phyloP scores from a whole-genome alignment of 1,140 invertebrate genomes.

The Orius insidiosus region DNA sequence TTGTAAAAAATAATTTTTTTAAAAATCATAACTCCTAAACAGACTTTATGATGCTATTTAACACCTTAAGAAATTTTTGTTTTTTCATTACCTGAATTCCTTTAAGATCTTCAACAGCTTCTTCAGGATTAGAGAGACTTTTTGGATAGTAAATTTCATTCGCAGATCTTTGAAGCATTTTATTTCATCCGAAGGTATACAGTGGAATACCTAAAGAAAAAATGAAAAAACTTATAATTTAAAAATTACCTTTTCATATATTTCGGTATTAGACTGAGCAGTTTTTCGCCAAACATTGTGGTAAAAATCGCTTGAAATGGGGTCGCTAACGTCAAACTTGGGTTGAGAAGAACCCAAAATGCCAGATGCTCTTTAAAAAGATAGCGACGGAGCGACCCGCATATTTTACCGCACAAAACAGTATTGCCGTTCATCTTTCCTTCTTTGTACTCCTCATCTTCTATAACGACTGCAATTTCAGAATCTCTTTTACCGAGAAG shows the following conservation, averaged over 20 bases:
- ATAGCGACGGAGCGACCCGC: constrained; percentile 61
- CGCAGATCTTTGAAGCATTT: constrained; percentile 54
- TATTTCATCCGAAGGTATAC: constrained; percentile 65
- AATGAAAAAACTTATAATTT: not conserved
- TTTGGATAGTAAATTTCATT: constrained; percentile 42
- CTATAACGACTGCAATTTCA: constrained; percentile 75
- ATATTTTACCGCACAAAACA: constrained; percentile 69
- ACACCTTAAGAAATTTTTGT: too few relatives aligned
- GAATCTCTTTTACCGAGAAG: constrained; percentile 84
- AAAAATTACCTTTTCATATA: constrained; percentile 64
- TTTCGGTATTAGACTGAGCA: constrained; percentile 62
- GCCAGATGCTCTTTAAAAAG: constrained; percentile 84
- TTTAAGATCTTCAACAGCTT: constrained; percentile 48
- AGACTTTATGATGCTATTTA: too few relatives aligned
- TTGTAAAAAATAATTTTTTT: too few relatives aligned
- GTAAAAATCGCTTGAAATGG: constrained; percentile 58
- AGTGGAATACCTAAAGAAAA: constrained; percentile 49
- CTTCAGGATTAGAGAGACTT: constrained; percentile 43
- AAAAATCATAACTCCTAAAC: too few relatives aligned
- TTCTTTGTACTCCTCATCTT: constrained; percentile 67
- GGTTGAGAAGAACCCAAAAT: constrained; percentile 24
- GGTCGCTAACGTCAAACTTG: constrained; percentile 49
- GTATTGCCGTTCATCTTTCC: constrained; percentile 61
- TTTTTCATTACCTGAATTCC: constrained; percentile 39
- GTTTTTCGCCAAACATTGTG: constrained; percentile 59